Evolutionary conservation across 2,888 invertebrate species (phyloP).

Genomic region (Lymantria monacha): DNA sequence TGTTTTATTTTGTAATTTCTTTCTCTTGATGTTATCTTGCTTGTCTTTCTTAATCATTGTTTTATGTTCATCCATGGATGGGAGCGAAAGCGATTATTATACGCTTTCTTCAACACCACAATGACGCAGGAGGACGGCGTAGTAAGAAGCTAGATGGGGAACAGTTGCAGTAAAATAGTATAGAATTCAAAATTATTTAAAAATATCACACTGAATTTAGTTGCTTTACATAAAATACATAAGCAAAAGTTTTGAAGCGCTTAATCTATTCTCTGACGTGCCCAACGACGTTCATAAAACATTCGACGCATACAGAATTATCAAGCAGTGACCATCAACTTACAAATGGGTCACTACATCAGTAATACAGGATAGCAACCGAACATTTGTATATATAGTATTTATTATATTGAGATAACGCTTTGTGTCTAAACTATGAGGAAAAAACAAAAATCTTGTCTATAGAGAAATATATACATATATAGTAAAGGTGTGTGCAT

Average conservation of each 20-base stretch:
- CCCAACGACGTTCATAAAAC: constrained; percentile 1
- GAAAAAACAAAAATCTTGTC: constrained; percentile 7
- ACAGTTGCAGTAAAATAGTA: too few relatives aligned
- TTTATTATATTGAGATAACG: constrained; percentile 5
- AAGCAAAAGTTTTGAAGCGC: not conserved
- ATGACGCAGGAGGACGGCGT: too few relatives aligned
- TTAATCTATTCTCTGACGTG: not conserved
- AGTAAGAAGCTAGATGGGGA: too few relatives aligned
- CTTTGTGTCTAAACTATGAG: constrained; percentile 3
- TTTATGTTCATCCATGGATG: too few relatives aligned
- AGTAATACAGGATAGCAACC: not conserved
- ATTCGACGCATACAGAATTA: constrained; percentile 1
- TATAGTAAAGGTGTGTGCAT: not conserved
- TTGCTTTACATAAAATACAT: not conserved
- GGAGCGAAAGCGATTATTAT: too few relatives aligned
- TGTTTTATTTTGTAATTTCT: too few relatives aligned
- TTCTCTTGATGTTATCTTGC: too few relatives aligned
- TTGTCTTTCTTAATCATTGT: too few relatives aligned
- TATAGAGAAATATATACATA: not conserved
- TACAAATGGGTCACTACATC: constrained; percentile 2
- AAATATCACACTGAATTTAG: too few relatives aligned
- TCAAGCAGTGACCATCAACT: constrained; percentile 5
- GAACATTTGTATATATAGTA: not conserved
- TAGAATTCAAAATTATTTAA: too few relatives aligned
- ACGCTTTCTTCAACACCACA: too few relatives aligned